phyloP scores from a whole-genome alignment of 2,888 invertebrate species.

The Carabus problematicus region DNA sequence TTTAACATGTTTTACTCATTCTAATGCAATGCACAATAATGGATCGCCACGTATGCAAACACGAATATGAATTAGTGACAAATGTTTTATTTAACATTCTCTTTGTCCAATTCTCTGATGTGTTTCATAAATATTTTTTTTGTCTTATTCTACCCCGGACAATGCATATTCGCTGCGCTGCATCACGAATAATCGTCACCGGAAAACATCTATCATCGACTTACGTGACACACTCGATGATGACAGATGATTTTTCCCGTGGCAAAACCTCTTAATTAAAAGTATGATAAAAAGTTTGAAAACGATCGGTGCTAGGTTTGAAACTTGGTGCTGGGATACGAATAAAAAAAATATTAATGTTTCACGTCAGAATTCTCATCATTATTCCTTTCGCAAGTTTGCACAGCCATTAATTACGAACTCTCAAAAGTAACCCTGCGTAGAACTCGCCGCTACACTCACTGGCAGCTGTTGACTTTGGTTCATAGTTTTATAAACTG shows the following conservation, averaged over 20 bases:
- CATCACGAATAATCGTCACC: conserved; percentile 6
- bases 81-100: too few species aligned
- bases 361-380: conserved; percentile 33
- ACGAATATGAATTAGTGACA: too few species aligned
- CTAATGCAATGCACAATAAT: too few species aligned
- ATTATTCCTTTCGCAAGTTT: conserved; percentile 35
- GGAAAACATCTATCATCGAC: too few species aligned
- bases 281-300: conserved; percentile 18
- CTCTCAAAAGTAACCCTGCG: conserved; percentile 6
- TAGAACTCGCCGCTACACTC: conserved; percentile 1
- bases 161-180: background rate
- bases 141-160: too few species aligned
- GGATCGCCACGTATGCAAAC: too few species aligned
- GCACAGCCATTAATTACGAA: conserved; percentile 34
- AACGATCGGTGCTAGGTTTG: background rate
- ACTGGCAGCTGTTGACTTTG: conserved; percentile 19
- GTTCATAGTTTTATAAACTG: conserved; percentile 1
- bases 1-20: too few species aligned
- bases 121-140: too few species aligned
- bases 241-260: conserved; percentile 24
- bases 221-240: too few species aligned
- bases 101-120: too few species aligned
- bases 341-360: conserved; percentile 29
- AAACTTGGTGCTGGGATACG: background rate
- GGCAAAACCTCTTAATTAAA: conserved; percentile 21